Base-by-base conservation (phyloP, 2,113 vertebrate species). In the Phoenicopterus ruber region DNA sequence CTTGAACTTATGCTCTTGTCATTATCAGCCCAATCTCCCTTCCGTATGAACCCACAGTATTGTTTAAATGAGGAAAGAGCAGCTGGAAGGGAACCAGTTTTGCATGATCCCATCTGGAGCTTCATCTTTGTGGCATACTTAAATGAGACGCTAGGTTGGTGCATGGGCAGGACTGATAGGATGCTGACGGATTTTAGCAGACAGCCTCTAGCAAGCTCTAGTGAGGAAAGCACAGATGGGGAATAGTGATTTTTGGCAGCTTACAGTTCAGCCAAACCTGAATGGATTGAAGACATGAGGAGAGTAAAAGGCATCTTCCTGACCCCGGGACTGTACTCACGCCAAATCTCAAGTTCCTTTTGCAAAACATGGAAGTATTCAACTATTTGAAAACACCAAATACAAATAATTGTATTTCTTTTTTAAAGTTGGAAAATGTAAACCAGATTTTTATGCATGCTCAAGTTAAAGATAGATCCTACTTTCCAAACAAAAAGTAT, bases 71-170 rank as follows among this genome's bases (percentile, higher is more conserved):
- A 82, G 70, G 92, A 94, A 89, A 86, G 83, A 95, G 93, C 95
- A 96, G 79, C 93, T 97, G 93, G 89, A 95, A 89, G 52, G 34
- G 38, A 94, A 85, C 67, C 91, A 85, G 93, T 90, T 95, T 95
- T 95, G 50, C 78, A 66, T 95, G 81, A 85, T 97, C 93, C 95
- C 97, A 95, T 96, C 93, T 95, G 96, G 89, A 97, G 86, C n/a
- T 85, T 82, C 78, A 82, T 89, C 81, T 85, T 69, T 67, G 86
- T 94, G 93, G 81, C 93, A 95, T 73, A 54, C 73, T 94, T 94
- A 95, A 95, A 91, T 0, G 6, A 96, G 74, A 93, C 82, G 81
- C 54, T 90, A 38, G 58, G 54, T 79, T 96, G 58, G 84, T 93
- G 46, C 84, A 95, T 80, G 71, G 73, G 73, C 78, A 95, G 93